phyloP scores from a whole-genome alignment of 2,113 vertebrate genomes.

The Thryonomys swinderianus region DNA sequence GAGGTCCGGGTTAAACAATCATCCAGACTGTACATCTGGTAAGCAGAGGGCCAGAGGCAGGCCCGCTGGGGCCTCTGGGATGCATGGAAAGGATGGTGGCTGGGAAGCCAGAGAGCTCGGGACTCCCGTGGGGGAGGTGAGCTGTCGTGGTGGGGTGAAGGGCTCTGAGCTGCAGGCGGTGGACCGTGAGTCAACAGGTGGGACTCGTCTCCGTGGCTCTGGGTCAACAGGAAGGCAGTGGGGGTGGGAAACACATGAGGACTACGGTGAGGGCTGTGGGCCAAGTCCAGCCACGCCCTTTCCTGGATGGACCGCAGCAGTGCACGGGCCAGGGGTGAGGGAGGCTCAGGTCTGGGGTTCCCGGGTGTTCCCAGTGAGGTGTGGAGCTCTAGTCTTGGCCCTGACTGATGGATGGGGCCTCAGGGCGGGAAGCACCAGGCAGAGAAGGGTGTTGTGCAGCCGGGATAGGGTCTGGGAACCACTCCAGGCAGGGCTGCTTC shows the following conservation, averaged over 20 bases:
- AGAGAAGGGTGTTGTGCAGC: not conserved
- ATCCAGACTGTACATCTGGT: not conserved
- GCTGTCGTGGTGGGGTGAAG: not conserved
- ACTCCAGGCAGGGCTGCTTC: not conserved
- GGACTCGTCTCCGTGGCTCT: not conserved
- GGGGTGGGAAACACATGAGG: not conserved
- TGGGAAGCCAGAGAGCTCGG: not conserved
- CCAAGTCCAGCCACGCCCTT: rapidly evolving
- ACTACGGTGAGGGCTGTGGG: not conserved
- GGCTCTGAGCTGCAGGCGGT: too few species aligned
- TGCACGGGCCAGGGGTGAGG: not conserved
- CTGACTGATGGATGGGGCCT: not conserved
- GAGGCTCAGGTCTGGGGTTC: not conserved
- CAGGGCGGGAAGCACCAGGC: not conserved
- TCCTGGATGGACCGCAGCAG: not conserved
- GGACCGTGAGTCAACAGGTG: not conserved
- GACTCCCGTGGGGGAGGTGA: not conserved
- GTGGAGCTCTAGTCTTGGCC: not conserved
- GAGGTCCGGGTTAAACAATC: not conserved
- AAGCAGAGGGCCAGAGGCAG: not conserved
- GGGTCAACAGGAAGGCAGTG: not conserved
- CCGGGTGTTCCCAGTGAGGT: not conserved
- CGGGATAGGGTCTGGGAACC: not conserved
- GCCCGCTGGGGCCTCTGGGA: rapidly evolving
- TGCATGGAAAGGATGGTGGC: not conserved